Base-by-base conservation (phyloP, 1,140 invertebrate genomes). In the Drosophila nebulosa region DNA sequence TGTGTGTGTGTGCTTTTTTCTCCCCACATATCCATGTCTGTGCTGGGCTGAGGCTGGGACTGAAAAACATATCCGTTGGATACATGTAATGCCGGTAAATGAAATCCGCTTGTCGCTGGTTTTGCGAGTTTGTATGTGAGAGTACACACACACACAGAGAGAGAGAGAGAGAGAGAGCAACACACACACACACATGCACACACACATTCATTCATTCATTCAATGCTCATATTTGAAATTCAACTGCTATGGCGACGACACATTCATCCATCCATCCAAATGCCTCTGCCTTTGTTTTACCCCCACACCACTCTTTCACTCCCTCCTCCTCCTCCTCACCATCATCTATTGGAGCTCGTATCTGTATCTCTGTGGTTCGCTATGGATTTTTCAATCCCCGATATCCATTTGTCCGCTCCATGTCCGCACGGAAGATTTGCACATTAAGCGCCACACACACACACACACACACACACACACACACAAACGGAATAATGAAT, bases 371-470 rank as follows among this genome's bases (percentile, higher is more conserved):
- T 86, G 81, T 86, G 81, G 81, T 86, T 81, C 81, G 79, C 72
- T 89, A 88, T 89, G 86, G 86, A 89, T 89, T 89, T 89, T 89
- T 90, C 86, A 89, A 89, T 89, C 86, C 88, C 81, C 81, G 78
- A 86, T 90, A 89, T 89, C 86, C 81, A 80, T 78, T 90, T 86
- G 80, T 89, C 69, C 77, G 78, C 53, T 72, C 71, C 78, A 69
- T 90, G 81, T 90, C 75, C 86, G 76, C 86, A 79, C 81, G 50
- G 86, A 90, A 89, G 86, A 89, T 89, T 90, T 89, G 74, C 78
- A 73, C 78, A 83, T 90, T 90, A 89, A 90, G 86, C 81, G 74
- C 75, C 80, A 65, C 59, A 62, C 67, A 55, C 67, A 70, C 67
- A 55, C 67, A 70, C 86, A 89, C 62, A 63, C 68, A 55, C 67